These are phyloP conservation scores for Ctenomys sociabilis DNA, from an alignment of 2,113 vertebrate species.

Conservation along the genomic window DNA sequence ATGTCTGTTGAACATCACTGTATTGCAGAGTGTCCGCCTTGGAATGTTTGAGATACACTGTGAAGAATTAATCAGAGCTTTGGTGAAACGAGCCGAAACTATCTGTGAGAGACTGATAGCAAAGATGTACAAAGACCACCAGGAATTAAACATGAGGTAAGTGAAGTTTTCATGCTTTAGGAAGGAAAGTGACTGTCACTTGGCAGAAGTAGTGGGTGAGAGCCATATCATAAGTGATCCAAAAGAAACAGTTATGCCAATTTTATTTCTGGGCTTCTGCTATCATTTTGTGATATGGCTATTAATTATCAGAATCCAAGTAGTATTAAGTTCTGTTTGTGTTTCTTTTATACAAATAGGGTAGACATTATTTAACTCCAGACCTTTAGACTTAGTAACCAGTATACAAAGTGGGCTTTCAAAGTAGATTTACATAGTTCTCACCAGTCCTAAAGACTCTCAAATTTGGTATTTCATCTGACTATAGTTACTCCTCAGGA, in stretches of 20 bases:
- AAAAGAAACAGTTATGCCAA: neutral
- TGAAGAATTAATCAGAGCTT: conserved; percentile 87
- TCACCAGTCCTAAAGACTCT: neutral
- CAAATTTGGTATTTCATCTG: neutral
- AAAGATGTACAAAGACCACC: conserved; percentile 88
- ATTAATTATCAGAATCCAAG: neutral
- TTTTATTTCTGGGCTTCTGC: neutral
- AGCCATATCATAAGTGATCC: neutral
- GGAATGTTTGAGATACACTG: conserved; percentile 94
- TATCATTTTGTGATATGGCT: neutral
- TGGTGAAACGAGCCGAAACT: conserved; percentile 87
- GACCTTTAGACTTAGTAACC: neutral
- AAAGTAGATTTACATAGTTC: neutral
- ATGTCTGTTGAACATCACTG: neutral
- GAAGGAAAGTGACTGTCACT: neutral
- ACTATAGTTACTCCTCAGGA: neutral
- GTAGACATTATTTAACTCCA: neutral
- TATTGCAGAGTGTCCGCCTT: conserved; percentile 86
- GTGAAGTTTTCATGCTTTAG: neutral
- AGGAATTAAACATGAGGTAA: conserved; percentile 86
- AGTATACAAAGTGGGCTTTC: neutral
- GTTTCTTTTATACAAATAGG: conserved; percentile 24
- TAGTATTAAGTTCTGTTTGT: neutral
- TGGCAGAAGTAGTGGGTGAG: neutral
- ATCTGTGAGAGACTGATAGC: conserved; percentile 87